Evolutionary conservation across 2,113 vertebrate genomes (phyloP), one percentile per base, ranked within the genome.

Genomic region (Benitochromis conjunctus): DNA sequence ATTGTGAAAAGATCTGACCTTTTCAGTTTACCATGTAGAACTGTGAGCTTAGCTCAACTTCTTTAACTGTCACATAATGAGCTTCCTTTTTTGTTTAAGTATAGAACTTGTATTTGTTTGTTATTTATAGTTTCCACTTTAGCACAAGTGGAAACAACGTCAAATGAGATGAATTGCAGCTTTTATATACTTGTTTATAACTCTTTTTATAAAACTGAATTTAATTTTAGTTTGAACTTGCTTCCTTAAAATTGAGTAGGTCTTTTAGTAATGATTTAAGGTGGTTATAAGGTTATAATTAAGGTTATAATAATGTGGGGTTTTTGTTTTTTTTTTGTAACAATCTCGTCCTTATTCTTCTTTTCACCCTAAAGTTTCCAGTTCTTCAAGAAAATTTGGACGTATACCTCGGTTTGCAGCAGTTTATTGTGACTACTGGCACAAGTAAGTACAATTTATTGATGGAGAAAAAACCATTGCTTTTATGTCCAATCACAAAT

Each of bases 301-400:
- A n/a, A n/a, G 38, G 38, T 9, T 69, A 43, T 16, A 9, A 69
- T 69, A 64, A 38, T n/a, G 19, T 38, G 36, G 36, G 24, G n/a
- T n/a, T n/a, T n/a, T n/a, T n/a, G n/a, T 26, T 26, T 26, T 38
- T 13, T 43, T 48, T 18, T 74, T 51, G 69, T 66, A 66, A 38
- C 19, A 38, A 38, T 13, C 19, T 38, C 36, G 9, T 79, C 19
- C 8, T 83, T 80, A 12, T 80, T 78, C 21, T 18, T 57, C n/a
- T 81, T 56, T 58, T 92, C 53, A 94, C 69, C 95, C 38, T 94
- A 36, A 86, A 99, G 99, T 99, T 98, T 86, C 98, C 98, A 18
- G 97, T 99, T 88, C 97, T 99, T 82, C 98, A 98, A 93, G 99
- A 99, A 83, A 98, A 99, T 93, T 90, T 99, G 94, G 98, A 99